These are phyloP conservation scores for Phengaris alcon DNA, from an alignment of 2,888 invertebrate species.

Conservation along the genomic window DNA sequence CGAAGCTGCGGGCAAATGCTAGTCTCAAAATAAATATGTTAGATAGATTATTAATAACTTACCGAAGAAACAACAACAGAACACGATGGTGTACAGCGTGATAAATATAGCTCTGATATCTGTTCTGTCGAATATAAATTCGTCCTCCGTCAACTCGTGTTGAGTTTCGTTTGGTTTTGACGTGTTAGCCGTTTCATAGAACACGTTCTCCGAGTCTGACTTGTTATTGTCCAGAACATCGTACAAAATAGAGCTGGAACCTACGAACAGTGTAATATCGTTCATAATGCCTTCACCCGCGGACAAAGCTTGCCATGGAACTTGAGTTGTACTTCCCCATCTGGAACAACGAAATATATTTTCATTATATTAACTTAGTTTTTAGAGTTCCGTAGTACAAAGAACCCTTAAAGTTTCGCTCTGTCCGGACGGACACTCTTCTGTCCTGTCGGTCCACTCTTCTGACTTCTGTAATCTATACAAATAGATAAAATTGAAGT, in stretches of 20 bases:
- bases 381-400: no score
- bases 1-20: no score
- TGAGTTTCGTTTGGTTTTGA: slow-evolving; percentile 52
- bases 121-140: slow-evolving; percentile 86
- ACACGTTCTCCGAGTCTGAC: slow-evolving; percentile 32
- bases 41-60: slow-evolving; percentile 60
- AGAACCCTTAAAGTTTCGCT: no score
- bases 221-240: slow-evolving; percentile 43
- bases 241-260: slow-evolving; percentile 49
- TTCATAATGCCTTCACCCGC: slow-evolving; percentile 49
- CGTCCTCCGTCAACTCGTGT: slow-evolving; percentile 65
- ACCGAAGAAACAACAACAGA: slow-evolving; percentile 91
- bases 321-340: slow-evolving; percentile 43
- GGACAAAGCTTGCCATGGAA: slow-evolving; percentile 30
- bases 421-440: no score
- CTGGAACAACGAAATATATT: slow-evolving; percentile 48
- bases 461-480: no score
- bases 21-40: background rate
- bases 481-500: no score
- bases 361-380: background rate
- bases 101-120: slow-evolving; percentile 87
- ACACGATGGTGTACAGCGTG: slow-evolving; percentile 86
- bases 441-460: no score
- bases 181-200: slow-evolving; percentile 42
- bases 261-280: slow-evolving; percentile 51